Evolutionary conservation across 1,140 invertebrate genomes (phyloP).

Genomic region (Doryteuthis pealeii): DNA sequence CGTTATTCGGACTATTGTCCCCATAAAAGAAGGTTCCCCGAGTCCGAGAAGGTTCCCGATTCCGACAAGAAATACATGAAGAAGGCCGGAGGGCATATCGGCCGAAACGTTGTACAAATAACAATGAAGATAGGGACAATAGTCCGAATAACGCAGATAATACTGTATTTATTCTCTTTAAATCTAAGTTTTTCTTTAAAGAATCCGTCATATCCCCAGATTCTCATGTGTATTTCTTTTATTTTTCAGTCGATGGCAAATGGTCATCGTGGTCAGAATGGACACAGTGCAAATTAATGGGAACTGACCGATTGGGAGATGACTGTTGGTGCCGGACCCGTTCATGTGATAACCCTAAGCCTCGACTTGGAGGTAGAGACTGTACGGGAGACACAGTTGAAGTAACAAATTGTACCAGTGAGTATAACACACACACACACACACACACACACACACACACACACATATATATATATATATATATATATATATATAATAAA

Average conservation of each 20-base stretch:
- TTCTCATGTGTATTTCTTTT: constrained; percentile 4
- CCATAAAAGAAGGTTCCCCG: no score
- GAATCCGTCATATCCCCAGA: no score
- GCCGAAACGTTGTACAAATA: no score
- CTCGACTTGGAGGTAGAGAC: constrained; percentile 40
- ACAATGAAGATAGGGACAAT: no score
- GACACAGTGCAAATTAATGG: constrained; percentile 62
- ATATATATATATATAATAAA: no score
- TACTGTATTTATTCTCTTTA: no score
- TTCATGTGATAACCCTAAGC: constrained; percentile 51
- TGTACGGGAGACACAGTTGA: constrained; percentile 58
- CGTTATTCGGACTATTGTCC: no score
- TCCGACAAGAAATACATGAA: no score
- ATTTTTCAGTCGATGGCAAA: constrained; percentile 68
- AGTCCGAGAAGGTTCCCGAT: no score
- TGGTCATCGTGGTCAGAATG: constrained; percentile 66
- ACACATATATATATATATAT: neutral
- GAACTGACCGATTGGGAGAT: constrained; percentile 45
- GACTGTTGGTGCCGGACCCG: constrained; percentile 70
- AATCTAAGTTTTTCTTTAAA: no score
- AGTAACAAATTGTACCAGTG: constrained; percentile 63
- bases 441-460: neutral
- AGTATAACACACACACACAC: constrained; percentile 15
- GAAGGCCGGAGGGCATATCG: no score
- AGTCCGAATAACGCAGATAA: no score